A percentile compares a stretch with the other conserved stretches of the same genome.
Conservation (phyloP, 1,140 invertebrate genomes). For the Drosophila malerkotliana region DNA sequence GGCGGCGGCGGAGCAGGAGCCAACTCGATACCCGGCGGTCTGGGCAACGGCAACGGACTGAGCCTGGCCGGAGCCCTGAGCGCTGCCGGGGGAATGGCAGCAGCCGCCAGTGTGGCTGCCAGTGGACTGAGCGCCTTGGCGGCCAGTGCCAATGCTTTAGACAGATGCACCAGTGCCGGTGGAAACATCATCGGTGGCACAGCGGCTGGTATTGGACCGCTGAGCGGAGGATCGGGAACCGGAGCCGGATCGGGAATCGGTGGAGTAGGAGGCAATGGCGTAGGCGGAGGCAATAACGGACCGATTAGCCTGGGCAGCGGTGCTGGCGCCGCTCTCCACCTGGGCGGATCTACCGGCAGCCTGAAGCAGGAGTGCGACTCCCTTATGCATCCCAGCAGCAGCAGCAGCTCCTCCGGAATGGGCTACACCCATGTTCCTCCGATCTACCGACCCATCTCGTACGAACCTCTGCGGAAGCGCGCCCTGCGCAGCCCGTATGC, state of each 20-base stretch:
- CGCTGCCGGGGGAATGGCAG: constrained; percentile 70
- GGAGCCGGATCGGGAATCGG: constrained; percentile 31
- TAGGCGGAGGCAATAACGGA: constrained; percentile 74
- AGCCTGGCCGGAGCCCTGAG: constrained; percentile 58
- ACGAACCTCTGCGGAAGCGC: constrained; percentile 85
- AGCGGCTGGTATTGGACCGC: constrained; percentile 38
- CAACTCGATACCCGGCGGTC: constrained; percentile 39
- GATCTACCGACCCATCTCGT: constrained; percentile 80
- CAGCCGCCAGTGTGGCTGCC: constrained; percentile 64
- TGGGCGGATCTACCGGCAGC: constrained; percentile 71
- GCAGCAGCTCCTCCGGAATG: constrained; percentile 61
- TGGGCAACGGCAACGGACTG: constrained; percentile 63
- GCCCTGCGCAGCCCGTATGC: constrained; percentile 85
- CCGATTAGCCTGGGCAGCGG: constrained; percentile 68
- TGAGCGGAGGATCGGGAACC: constrained; percentile 44
- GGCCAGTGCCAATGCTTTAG: constrained; percentile 63
- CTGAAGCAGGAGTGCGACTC: constrained; percentile 83
- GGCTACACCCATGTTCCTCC: constrained; percentile 71
- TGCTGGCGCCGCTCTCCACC: constrained; percentile 65
- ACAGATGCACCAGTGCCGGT: constrained; percentile 73
- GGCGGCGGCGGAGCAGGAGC: constrained; percentile 29
- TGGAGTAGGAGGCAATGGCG: constrained; percentile 72
- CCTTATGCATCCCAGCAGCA: constrained; percentile 78
- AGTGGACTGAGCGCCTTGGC: constrained; percentile 63
- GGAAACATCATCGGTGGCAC: constrained; percentile 75